Evolutionary conservation across 2,888 invertebrate genomes (phyloP).

Genomic region (Phrixothrix hirtus): DNA sequence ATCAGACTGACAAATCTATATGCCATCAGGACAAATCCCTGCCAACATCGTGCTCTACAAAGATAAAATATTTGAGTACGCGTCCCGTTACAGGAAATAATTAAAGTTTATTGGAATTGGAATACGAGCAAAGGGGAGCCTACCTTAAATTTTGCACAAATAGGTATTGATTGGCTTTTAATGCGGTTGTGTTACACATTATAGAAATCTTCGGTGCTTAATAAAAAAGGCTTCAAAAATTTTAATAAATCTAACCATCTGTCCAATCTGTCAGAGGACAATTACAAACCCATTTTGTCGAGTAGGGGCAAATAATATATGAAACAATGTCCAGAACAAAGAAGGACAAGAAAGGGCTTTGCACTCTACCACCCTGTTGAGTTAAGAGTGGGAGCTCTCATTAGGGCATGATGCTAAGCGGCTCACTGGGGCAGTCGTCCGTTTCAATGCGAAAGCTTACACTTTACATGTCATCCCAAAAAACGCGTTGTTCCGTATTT

Average conservation of each 20-base stretch:
- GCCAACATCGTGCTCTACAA: conserved; percentile 35
- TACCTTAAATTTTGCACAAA: conserved; percentile 36
- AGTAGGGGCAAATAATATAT: conserved; percentile 25
- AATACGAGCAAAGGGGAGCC: conserved; percentile 34
- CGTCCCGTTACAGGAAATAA: conserved; percentile 41
- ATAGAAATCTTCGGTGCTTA: no score
- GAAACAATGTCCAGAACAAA: conserved; percentile 30
- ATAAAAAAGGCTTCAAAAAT: no score
- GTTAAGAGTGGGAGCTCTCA: conserved; percentile 16
- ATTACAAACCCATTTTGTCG: conserved; percentile 26
- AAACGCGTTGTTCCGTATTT: conserved; percentile 24
- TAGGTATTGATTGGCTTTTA: conserved; percentile 34
- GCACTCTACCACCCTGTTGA: conserved; percentile 9
- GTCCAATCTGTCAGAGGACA: conserved; percentile 26
- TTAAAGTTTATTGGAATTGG: conserved; percentile 44
- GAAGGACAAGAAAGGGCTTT: conserved; percentile 22
- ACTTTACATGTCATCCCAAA: conserved; percentile 30
- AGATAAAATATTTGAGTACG: conserved; percentile 39
- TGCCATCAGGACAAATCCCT: conserved; percentile 13
- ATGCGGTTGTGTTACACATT: conserved; percentile 14
- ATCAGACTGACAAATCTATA: conserved; percentile 19
- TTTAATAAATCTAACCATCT: conserved; percentile 26
- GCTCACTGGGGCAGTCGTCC: conserved; percentile 29
- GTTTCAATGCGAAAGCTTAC: conserved; percentile 18
- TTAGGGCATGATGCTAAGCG: conserved; percentile 28